Evolutionary conservation across 2,113 vertebrate genomes (phyloP), one percentile per base, ranked within the genome.

Genomic region (Spermophilus dauricus): DNA sequence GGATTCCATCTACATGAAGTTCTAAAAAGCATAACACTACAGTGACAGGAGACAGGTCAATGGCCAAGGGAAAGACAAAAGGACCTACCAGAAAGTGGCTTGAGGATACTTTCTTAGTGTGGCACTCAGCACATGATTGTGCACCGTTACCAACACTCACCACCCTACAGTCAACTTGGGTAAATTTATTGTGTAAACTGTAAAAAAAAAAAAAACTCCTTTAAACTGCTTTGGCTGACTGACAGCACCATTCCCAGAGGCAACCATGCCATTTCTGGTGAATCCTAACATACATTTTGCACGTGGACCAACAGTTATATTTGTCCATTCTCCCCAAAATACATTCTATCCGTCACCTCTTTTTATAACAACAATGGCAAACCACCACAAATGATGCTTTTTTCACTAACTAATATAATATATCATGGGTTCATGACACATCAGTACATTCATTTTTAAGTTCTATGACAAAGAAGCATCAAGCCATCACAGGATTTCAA

Each of bases 401-500:
- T 75, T 37, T 42, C 28, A 93, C 42, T 72, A 61, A 65, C 72
- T 84, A 20, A 13, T 80, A 56, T 20, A 70, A 17, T 13, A 53
- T 28, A 58, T 61, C 1, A 1, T 61, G 56, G 5, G 13, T 20
- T 93, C 39, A 93, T 17, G 86, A 7, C 51, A 80, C 16, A 51
- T 81, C 20, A 77, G n/a, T 81, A 53, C 11, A 26, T 17, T 92
- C 22, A 37, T 80, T 88, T 86, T 80, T 34, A 96, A 89, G 17
- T 26, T 93, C 65, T 81, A 51, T 75, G 56, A 87, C 22, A 86
- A 90, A 69, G 67, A 14, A 61, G 22, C 39, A 82, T 2, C 61
- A 70, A 83, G 42, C 83, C 32, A 45, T 81, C 56, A 84, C 34
- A 95, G 84, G 20, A 45, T 86, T 95, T 76, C 37, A 77, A 77